Conservation (phyloP, 2,888 invertebrate species). For the Hyppa rectilinea region DNA sequence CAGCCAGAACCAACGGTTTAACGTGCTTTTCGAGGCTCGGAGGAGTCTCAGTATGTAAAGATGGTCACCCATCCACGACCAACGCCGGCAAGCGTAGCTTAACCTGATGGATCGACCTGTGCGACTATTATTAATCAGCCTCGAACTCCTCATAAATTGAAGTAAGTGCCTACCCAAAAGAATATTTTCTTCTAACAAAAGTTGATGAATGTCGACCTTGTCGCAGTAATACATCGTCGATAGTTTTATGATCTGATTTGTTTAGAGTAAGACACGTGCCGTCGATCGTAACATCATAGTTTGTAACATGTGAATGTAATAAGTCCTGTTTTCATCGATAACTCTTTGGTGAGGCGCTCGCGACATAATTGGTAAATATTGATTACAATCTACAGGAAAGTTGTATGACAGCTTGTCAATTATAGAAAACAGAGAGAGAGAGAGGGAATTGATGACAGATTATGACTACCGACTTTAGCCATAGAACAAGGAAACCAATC, state of each 20-base stretch:
- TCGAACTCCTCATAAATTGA: too few relatives aligned
- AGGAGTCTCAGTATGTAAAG: too few relatives aligned
- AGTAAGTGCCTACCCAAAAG: too few relatives aligned
- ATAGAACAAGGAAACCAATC: neutral
- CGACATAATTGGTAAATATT: neutral
- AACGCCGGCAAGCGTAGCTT: too few relatives aligned
- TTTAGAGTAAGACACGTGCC: constrained; percentile 59
- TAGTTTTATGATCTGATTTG: constrained; percentile 52
- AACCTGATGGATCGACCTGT: too few relatives aligned
- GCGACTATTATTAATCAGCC: too few relatives aligned
- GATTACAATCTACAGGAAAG: neutral
- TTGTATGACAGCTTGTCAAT: too few relatives aligned
- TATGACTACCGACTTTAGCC: neutral
- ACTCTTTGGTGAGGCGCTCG: neutral
- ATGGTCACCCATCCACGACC: too few relatives aligned
- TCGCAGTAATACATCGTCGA: constrained; percentile 14
- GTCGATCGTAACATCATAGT: constrained; percentile 40
- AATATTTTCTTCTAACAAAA: constrained; percentile 4
- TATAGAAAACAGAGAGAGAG: too few relatives aligned
- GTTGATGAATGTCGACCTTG: constrained; percentile 17
- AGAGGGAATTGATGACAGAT: neutral
- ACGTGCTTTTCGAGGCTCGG: too few relatives aligned
- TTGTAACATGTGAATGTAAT: constrained; percentile 56
- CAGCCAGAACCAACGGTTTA: too few relatives aligned
- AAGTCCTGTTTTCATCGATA: constrained; percentile 22